Evolutionary conservation across 2,797 vertebrate genomes (phyloP), one percentile per base, ranked within the genome.

Genomic region (Emys orbicularis): DNA sequence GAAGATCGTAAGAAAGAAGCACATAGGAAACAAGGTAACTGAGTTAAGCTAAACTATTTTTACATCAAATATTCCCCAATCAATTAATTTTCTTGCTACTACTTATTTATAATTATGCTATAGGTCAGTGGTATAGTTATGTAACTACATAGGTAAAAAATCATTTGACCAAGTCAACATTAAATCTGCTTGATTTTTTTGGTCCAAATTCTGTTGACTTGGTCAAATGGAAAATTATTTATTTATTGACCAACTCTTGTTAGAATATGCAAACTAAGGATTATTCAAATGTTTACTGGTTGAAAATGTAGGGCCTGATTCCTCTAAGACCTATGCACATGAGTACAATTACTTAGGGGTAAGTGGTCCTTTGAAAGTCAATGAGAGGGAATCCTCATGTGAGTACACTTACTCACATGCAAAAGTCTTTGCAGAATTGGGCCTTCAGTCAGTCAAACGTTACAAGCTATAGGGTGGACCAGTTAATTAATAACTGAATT

Each of bases 401-500:
- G 87, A 84, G 81, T 81, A 88, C 68, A 89, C 10, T 81, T 85
- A 9, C 13, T 92, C 31, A 34, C 49, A 61, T 86, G 74, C 84
- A 44, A 5, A 34, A 82, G 12, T 77, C 52, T 93, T 77, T 86
- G 74, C 92, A 93, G 52, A 16, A 72, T 57, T 94, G 79, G 44
- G 5, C 44, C 25, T 93, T 91, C 93, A 86, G 91, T 96, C 81
- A 7, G 31, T 96, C 95, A 86, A 50, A n/a, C 47, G 54, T 80
- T 83, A 90, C 89, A 97, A 97, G 94, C 93, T 95, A 93, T 76
- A 92, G 92, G 91, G 90, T 91, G 94, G 94, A 97, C 96, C 95
- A 97, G 97, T 96, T 95, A 94, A 88, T 95, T 95, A 77, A 85
- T 92, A 92, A 96, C 91, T 94, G 90, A 95, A 97, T 96, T 97